phyloP scores from a whole-genome alignment of 2,888 invertebrate genomes.

The Amaurobius ferox region DNA sequence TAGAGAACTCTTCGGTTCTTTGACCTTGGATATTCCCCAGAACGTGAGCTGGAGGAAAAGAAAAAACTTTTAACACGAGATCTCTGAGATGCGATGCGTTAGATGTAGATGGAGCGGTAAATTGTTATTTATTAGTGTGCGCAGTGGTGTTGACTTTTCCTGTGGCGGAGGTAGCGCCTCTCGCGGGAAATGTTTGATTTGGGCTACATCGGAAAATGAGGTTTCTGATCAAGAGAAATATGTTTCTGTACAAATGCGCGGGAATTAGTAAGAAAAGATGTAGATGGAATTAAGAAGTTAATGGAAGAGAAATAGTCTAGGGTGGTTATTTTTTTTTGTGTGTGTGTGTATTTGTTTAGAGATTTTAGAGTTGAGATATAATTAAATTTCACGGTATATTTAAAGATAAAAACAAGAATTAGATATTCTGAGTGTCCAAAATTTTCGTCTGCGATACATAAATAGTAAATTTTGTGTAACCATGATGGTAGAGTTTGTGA shows the following conservation, averaged over 20 bases:
- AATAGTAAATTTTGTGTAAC: too few species aligned
- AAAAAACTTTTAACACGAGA: not conserved
- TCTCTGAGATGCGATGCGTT: not conserved
- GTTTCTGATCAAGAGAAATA: not conserved
- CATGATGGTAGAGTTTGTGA: too few species aligned
- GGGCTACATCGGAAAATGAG: not conserved
- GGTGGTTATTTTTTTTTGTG: too few species aligned
- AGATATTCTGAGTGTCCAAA: too few species aligned
- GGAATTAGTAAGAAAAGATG: not conserved
- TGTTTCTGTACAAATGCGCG: not conserved
- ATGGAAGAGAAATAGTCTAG: too few species aligned
- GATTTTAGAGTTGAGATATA: too few species aligned
- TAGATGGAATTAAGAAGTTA: not conserved
- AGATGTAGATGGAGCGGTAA: not conserved
- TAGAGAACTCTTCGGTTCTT: not conserved
- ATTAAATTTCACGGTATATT: too few species aligned
- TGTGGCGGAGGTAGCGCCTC: conserved; percentile 8
- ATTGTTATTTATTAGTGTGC: conserved; percentile 1
- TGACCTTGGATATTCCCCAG: not conserved
- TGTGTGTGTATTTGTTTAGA: too few species aligned
- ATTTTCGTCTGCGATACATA: too few species aligned
- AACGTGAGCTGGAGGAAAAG: not conserved
- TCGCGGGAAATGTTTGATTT: not conserved
- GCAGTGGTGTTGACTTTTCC: not conserved
- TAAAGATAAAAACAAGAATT: too few species aligned